Base-by-base conservation (phyloP, 1,140 invertebrate species). In the Halictus rubicundus region DNA sequence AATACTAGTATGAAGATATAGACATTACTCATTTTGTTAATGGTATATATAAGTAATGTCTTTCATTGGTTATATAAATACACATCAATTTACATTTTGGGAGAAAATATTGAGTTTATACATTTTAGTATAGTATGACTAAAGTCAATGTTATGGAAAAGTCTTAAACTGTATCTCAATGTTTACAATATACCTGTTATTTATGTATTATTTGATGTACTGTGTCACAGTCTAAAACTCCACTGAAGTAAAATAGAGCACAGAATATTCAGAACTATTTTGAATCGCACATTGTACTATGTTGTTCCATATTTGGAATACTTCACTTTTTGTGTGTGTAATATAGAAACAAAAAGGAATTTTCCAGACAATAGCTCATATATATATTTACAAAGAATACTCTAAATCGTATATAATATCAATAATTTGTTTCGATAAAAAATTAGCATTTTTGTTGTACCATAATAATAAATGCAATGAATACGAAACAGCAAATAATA, bases 101-200 rank as follows among this genome's bases (percentile, higher is more conserved):
- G 54, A 76, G 23, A 68, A 80, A 72, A 78, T 69, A 64, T 65
- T 10, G 72, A 68, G 39, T 77, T 83, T 25, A 23, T 21, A 78
- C 25, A 27, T 65, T 59, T 63, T 23, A n/a, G n/a, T 63, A 63
- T 19, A 78, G 52, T 78, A n/a, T 46, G 39, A 46, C 1, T 49
- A 37, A 71, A 39, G 23, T 52, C n/a, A n/a, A 12, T 78, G 60
- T 10, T 60, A 68, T 68, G 32, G 12, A 25, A 39, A 70, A 78
- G 7, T 49, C n/a, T 27, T 25, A 37, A 69, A 70, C 32, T 8
- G 21, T 70, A 46, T 42, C 49, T 70, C 12, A 78, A 70, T 63
- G 39, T 3, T 61, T 52, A 27, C 37, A 46, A 2, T 54, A 46
- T 46, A 42, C 46, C 42, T n/a, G 12, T 46, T 46, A 64, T 64